phyloP scores from a whole-genome alignment of 1,140 invertebrate species.

The Zophobas atratus region DNA sequence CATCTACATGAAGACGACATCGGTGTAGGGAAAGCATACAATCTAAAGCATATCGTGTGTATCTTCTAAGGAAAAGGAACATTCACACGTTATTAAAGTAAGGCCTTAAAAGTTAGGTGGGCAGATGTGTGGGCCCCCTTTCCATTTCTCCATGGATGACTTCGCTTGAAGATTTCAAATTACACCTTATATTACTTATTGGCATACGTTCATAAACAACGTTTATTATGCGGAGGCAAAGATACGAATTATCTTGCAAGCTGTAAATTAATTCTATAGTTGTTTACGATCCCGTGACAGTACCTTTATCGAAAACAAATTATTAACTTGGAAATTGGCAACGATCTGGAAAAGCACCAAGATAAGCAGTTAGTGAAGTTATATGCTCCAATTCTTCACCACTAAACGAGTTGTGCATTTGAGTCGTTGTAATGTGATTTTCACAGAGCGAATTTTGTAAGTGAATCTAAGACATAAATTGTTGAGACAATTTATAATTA shows the following conservation, averaged over 20 bases:
- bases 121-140: conserved; percentile 19
- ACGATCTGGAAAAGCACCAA: conserved; percentile 47
- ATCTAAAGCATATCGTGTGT: too few species aligned
- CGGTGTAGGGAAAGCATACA: too few species aligned
- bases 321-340: conserved; percentile 46
- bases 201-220: conserved; percentile 20
- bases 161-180: conserved; percentile 33
- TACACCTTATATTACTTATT: conserved; percentile 12
- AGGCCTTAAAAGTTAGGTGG: neutral
- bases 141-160: conserved; percentile 6
- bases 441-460: conserved; percentile 21
- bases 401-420: conserved; percentile 45
- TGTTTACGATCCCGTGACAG: conserved; percentile 42
- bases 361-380: conserved; percentile 50
- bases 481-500: conserved; percentile 52
- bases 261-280: conserved; percentile 38
- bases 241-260: conserved; percentile 30
- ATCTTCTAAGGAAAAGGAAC: too few species aligned
- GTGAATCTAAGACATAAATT: conserved; percentile 42
- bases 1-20: too few species aligned
- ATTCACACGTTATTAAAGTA: too few species aligned
- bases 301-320: conserved; percentile 47
- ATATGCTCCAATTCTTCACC: conserved; percentile 41
- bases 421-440: conserved; percentile 38
- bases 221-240: conserved; percentile 16